These are phyloP conservation scores for Brienomyrus longianalis DNA, from an alignment of 2,113 vertebrate species.

Conservation along the genomic window DNA sequence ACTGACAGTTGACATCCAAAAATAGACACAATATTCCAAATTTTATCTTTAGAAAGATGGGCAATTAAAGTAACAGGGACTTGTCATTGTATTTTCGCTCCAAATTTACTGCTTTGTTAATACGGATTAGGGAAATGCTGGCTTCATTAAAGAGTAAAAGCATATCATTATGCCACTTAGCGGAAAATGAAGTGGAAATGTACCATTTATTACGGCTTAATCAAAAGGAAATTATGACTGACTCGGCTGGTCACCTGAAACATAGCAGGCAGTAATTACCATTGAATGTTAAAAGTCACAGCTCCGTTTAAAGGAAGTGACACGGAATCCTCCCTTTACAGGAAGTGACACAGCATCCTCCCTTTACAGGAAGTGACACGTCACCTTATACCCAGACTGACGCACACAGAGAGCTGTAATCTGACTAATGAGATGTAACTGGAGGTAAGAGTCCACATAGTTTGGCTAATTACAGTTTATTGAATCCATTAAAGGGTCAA, in stretches of 20 bases:
- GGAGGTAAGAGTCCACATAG: conserved; percentile 34
- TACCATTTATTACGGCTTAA: neutral
- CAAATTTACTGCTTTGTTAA: neutral
- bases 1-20: neutral
- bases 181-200: neutral
- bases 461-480: conserved; percentile 46
- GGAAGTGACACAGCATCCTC: neutral
- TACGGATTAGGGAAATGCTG: neutral
- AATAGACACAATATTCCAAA: neutral
- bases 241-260: neutral
- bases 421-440: conserved; percentile 46
- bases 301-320: neutral
- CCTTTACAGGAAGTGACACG: neutral
- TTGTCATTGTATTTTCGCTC: neutral
- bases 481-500: conserved; percentile 55
- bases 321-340: neutral
- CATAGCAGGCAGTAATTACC: neutral
- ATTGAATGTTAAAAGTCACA: neutral
- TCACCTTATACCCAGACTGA: neutral
- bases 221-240: neutral
- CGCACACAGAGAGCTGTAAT: conserved; percentile 34
- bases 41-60: neutral
- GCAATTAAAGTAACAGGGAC: neutral
- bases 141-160: neutral
- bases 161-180: neutral